Evolutionary conservation across 1,140 invertebrate species (phyloP), one percentile per base, ranked within the genome.

Genomic region (Antheraea pernyi): DNA sequence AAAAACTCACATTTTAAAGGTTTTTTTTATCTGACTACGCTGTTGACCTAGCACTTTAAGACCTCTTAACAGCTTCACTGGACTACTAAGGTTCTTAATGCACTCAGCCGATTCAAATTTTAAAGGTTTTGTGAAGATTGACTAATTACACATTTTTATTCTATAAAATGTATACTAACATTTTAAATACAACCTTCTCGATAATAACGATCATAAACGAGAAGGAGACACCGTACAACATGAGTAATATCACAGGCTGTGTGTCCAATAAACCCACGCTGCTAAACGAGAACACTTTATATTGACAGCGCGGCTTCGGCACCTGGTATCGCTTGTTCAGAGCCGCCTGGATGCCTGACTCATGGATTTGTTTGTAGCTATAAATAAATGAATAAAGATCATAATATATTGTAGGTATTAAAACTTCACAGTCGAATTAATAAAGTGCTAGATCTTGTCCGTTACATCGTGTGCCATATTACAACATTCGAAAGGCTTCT

Each of bases 351-450:
- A 91, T 76, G 3, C 89, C 89, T 0, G 80, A 79, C 61, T 91
- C 89, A 7, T 80, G 79, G n/a, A 90, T 79, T 13, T 82, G 82
- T 18, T 89, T 89, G 63, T 86, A 84, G 0, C 89, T 91, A 74
- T 3, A 62, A 64, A 9, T 42, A 11, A 58, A 58, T 30, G 16
- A 60, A 64, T 60, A 60, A 19, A 59, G 7, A 42, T 42, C 11
- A 42, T 42, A 42, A 42, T 9, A 42, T 42, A 42, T 30, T 30
- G 22, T 30, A 30, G n/a, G n/a, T n/a, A n/a, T 2, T 30, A 30
- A 30, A 30, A 30, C 4, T 30, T 30, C 22, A 30, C 22, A 30
- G 22, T 30, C 22, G 22, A 30, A 4, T 30, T 30, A 30, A 30
- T 30, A 30, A 30, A 30, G 4, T 30, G 22, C 22, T 1, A n/a